Evolutionary conservation across 1,140 invertebrate species (phyloP), one percentile per base, ranked within the genome.

Genomic region (Drosophila saltans): DNA sequence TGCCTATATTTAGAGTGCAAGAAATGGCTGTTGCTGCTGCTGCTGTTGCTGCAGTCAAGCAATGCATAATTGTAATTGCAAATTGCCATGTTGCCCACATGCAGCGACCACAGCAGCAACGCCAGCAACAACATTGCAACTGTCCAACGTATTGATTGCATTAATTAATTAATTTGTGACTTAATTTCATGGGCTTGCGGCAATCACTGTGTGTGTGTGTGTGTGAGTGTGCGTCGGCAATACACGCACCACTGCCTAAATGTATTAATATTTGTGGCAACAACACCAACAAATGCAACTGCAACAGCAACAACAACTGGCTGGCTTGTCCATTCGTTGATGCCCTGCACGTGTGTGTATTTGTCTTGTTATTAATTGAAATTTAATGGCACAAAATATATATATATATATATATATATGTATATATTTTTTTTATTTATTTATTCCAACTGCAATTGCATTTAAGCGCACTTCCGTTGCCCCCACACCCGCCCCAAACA

Each of bases 151-250:
- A 90, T 90, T 90, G 86, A 90, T 90, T 90, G 88, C 83, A 90
- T 90, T 90, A 90, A 90, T 90, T 90, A 90, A 90, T 90, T 90
- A 90, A 91, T 90, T 90, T 90, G 88, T 88, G 88, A 90, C 82
- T 90, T 83, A 83, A 90, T 91, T 90, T 88, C 86, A 88, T 88
- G 86, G 80, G 80, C 88, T 88, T 83, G 84, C 84, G 84, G 84
- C 84, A 89, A 90, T 89, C 84, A 84, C 74, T 78, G 84, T 16
- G 16, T 16, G 16, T 16, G 16, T 16, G 78, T 78, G 84, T 16
- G 16, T 16, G 16, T 16, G 16, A 0, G 78, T 78, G 84, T 76
- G 61, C 65, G 56, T 24, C 71, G 48, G 55, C 21, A 8, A 24
- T 21, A 67, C 82, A 85, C 83, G 80, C 83, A 88, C 80, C 69